Evolutionary conservation across 2,113 vertebrate species (phyloP), one percentile per base, ranked within the genome.

Genomic region (Scomber scombrus): DNA sequence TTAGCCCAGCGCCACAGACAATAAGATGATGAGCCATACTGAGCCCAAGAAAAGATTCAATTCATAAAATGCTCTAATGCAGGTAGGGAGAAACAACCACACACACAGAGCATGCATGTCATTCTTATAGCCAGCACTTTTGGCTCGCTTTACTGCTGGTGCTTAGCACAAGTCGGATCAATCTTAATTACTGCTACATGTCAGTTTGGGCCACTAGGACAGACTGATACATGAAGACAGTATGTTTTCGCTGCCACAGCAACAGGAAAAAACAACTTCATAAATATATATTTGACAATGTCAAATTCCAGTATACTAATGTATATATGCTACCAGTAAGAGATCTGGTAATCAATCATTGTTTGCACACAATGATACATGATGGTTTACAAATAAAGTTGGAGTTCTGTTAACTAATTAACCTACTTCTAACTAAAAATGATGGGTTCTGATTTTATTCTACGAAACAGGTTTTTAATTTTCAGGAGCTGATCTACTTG

Each of bases 1-100:
- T 82, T 71, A 71, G 47, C 57, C 69, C 67, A 82, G 79, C 46
- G n/a, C 67, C 72, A 79, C 12, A 85, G 52, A 89, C 67, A 86
- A 78, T 78, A 81, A 78, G 45, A 78, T 51, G 75, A 75, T 85
- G 79, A 86, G 56, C 72, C 51, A 64, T n/a, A 68, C 23, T 63
- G 54, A 81, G 67, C 70, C 64, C 13, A 51, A 71, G n/a, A 50
- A 83, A 58, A 74, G 26, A 80, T 45, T 75, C 16, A 65, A 67
- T 57, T 83, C 67, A 84, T 52, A 49, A 75, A 26, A 86, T 15
- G 61, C 60, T 57, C 66, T 66, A 71, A 80, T 60, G 76, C 18
- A 71, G 69, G 73, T 61, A 54, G 58, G 31, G 43, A 56, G 65
- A 67, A 73, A 58, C 16, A 67, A 46, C n/a, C 34, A 23, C 50